Conservation (phyloP, 2,113 vertebrate species). For the Myocastor coypus region DNA sequence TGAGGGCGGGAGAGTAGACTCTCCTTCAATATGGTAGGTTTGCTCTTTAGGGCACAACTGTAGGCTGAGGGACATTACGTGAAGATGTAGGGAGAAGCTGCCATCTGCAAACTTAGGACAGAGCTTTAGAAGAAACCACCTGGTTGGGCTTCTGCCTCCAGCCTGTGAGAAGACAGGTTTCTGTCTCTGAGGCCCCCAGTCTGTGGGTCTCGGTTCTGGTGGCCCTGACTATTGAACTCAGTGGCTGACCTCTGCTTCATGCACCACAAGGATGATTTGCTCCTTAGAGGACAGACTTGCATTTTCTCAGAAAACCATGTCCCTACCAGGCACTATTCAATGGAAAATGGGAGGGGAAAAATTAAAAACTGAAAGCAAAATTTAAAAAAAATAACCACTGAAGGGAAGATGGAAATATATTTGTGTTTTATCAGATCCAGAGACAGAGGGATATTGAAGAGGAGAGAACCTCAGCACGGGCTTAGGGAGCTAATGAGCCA, state of each 20-base stretch:
- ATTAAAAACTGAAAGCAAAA: not conserved
- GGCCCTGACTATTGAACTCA: not conserved
- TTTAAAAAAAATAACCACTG: not conserved
- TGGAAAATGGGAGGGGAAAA: not conserved
- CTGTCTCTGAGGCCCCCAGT: not conserved
- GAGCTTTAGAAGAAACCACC: not conserved
- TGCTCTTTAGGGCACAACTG: not conserved
- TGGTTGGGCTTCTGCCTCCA: not conserved
- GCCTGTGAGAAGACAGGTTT: not conserved
- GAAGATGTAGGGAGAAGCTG: not conserved
- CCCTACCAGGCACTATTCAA: not conserved
- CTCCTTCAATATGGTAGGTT: not conserved
- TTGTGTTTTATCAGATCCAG: not conserved
- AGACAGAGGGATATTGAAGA: not conserved
- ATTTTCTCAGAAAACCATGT: not conserved
- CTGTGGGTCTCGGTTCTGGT: not conserved
- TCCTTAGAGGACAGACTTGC: not conserved
- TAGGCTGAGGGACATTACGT: not conserved
- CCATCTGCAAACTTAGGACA: not conserved
- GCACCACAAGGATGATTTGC: not conserved
- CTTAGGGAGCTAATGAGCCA: conserved; percentile 7
- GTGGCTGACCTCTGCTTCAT: not conserved
- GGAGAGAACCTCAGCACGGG: not conserved
- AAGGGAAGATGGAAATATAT: not conserved
- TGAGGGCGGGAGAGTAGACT: not conserved